Evolutionary conservation across 2,888 invertebrate species (phyloP), one percentile per base, ranked within the genome.

Genomic region (Epiblema foenella): DNA sequence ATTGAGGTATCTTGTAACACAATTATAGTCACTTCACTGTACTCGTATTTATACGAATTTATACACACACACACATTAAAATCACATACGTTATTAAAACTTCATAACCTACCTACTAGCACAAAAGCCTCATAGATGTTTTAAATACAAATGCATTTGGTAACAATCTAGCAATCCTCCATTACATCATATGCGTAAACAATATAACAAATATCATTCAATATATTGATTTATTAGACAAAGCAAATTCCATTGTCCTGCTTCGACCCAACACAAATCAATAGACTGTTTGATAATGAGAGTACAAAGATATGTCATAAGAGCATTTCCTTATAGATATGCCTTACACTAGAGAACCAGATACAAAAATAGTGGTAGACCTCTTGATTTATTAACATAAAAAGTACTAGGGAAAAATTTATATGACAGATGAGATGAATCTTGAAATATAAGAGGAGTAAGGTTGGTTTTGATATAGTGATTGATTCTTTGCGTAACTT

Each of bases 191-290:
- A 29, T 17, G 57, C 39, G 58, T 60, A 54, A 66, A 70, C 54
- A 67, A 49, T 24, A 56, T 49, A 57, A 59, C 42, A 49, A 24
- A 20, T 49, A 71, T 56, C 65, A 71, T 59, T 66, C 20, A 60
- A 79, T 76, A 74, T 74, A 71, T 75, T 73, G 77, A 56, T 66
- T 60, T 51, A 73, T 63, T 66, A 72, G 76, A 68, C 72, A 73
- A 74, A 84, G 85, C 78, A 84, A 81, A 82, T 86, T 87, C 86
- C 84, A 79, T 77, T 83, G 85, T 75, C 79, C 83, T 73, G 83
- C 79, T 83, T 85, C 67, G 77, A 81, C 80, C 79, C 74, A 77
- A 76, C 76, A 69, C 62, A 60, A 68, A 68, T 60, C 65, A 69
- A 64, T 63, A 62, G 42, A 56, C 62, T 60, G 68, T 69, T 69